Base-by-base conservation (phyloP, 2,888 invertebrate species). In the Sinentomon sp. region DNA sequence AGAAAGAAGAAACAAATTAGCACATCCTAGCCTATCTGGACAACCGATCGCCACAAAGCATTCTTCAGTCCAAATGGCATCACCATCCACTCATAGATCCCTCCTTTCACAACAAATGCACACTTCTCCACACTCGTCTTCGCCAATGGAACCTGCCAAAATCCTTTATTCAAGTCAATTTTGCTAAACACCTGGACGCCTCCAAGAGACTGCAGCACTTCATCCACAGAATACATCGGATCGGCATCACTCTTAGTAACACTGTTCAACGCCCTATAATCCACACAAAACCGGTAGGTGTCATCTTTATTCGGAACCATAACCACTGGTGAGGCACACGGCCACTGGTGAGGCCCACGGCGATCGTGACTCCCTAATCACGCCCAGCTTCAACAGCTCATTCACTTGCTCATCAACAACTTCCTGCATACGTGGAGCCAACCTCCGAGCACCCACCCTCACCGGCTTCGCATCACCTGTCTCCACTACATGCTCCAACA, bases 61-160 rank as follows among this genome's bases (percentile, higher is more conserved):
- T 44, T 48, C 25, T 42, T 40, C 4, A 50, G 36, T 0, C 49
- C 49, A 32, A 49, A 45, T 1, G 45, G 45, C 46, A 53, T 46
- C 3, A 47, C 34, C 16, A 34, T 23, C 34, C 40, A 48, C 40
- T 52, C 46, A 23, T 39, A 50, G 12, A 48, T 44, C 2, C 50
- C 49, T n/a, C n/a, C n/a, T n/a, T n/a, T n/a, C n/a, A n/a, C n/a
- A n/a, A n/a, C n/a, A n/a, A n/a, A n/a, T n/a, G n/a, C n/a, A n/a
- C n/a, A n/a, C n/a, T n/a, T n/a, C n/a, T n/a, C n/a, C n/a, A n/a
- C n/a, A n/a, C n/a, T n/a, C n/a, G n/a, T n/a, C n/a, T n/a, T n/a
- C n/a, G n/a, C n/a, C n/a, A n/a, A n/a, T n/a, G 22, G 22, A 7
- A 22, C 22, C n/a, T n/a, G n/a, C n/a, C n/a, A n/a, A n/a, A n/a